phyloP scores from a whole-genome alignment of 2,797 vertebrate genomes.

The Myiothlypis coronata region DNA sequence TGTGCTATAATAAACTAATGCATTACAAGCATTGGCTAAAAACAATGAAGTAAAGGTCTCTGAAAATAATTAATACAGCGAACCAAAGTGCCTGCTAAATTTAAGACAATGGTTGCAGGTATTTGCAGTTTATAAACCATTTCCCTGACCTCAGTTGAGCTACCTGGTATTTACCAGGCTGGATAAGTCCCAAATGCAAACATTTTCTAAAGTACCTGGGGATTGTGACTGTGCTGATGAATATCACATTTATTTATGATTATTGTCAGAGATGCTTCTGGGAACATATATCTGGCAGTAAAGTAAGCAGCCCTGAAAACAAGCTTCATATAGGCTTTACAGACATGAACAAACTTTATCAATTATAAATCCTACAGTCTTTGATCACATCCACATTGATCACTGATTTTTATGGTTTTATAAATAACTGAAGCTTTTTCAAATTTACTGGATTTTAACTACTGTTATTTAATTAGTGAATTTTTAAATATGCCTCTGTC shows the following conservation, averaged over 20 bases:
- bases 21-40: not conserved
- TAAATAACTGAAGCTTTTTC: not conserved
- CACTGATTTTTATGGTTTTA: not conserved
- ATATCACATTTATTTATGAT: not conserved
- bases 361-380: not conserved
- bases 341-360: not conserved
- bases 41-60: not conserved
- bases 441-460: not conserved
- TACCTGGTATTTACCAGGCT: not conserved
- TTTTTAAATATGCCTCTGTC: not conserved
- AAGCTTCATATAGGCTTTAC: not conserved
- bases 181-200: not conserved
- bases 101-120: not conserved
- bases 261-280: not conserved
- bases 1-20: not conserved
- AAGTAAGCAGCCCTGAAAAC: not conserved
- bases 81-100: not conserved
- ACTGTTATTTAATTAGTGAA: not conserved
- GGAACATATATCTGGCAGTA: not conserved
- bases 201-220: not conserved
- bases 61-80: not conserved
- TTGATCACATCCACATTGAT: not conserved
- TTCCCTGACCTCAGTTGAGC: not conserved
- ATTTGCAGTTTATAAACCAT: not conserved
- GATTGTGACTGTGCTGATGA: not conserved